These are phyloP conservation scores for Calcarius lapponicus DNA, from an alignment of 2,797 vertebrate species.

Conservation along the genomic window DNA sequence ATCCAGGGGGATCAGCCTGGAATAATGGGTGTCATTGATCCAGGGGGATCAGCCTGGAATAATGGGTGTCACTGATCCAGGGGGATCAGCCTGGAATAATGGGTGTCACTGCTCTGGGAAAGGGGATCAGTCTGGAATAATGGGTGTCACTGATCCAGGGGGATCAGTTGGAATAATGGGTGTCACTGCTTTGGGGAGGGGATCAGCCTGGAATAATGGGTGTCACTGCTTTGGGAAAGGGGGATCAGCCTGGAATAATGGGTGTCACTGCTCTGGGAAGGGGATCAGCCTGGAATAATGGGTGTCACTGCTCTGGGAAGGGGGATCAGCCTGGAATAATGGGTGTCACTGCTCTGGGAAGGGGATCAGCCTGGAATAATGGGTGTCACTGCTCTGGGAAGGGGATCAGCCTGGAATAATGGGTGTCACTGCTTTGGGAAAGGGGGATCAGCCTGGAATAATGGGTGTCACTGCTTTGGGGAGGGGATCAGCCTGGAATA, in stretches of 20 bases:
- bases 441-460: too few relatives aligned
- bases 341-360: too few relatives aligned
- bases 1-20: background rate
- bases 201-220: too few relatives aligned
- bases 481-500: background rate
- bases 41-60: background rate
- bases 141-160: fast-evolving
- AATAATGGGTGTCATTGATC: too few relatives aligned
- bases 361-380: too few relatives aligned
- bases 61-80: background rate
- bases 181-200: too few relatives aligned
- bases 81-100: background rate
- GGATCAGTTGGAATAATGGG: background rate
- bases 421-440: too few relatives aligned
- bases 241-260: background rate
- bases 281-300: too few relatives aligned
- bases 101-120: too few relatives aligned
- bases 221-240: background rate
- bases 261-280: too few relatives aligned
- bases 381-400: background rate
- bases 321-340: background rate
- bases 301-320: background rate
- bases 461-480: background rate
- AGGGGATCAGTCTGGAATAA: too few relatives aligned
- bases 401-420: background rate